Conservation (phyloP, 2,113 vertebrate species). For the Carassius carassius region DNA sequence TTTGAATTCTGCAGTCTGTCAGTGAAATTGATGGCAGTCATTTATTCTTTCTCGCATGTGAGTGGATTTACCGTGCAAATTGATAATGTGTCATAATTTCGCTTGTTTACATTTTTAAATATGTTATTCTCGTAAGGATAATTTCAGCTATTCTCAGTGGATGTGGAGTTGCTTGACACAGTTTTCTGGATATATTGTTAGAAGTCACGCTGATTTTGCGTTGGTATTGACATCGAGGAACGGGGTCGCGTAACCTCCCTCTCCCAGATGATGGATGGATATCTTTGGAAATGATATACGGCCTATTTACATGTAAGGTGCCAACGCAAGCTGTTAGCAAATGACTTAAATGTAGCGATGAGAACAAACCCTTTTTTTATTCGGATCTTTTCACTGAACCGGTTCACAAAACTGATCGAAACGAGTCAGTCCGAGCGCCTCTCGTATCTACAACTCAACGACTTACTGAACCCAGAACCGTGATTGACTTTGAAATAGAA, state of each 20-base stretch:
- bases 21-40: background rate
- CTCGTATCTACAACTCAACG: background rate
- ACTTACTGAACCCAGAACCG: background rate
- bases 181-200: constrained; percentile 19
- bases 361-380: background rate
- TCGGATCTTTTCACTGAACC: background rate
- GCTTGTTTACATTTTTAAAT: background rate
- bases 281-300: background rate
- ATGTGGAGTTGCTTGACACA: constrained; percentile 15
- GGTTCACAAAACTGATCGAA: background rate
- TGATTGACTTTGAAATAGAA: background rate
- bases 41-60: background rate
- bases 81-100: background rate
- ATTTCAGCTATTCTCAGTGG: background rate
- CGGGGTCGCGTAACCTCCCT: constrained; percentile 18
- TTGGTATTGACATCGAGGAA: constrained; percentile 28
- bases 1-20: constrained; percentile 19
- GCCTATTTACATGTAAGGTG: constrained; percentile 17
- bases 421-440: background rate
- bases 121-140: background rate
- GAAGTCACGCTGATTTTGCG: constrained; percentile 3
- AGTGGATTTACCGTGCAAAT: background rate
- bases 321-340: constrained; percentile 3
- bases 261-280: constrained; percentile 4
- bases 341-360: background rate